Evolutionary conservation across 2,888 invertebrate genomes (phyloP), one percentile per base, ranked within the genome.

Genomic region (Orchestes rusci): DNA sequence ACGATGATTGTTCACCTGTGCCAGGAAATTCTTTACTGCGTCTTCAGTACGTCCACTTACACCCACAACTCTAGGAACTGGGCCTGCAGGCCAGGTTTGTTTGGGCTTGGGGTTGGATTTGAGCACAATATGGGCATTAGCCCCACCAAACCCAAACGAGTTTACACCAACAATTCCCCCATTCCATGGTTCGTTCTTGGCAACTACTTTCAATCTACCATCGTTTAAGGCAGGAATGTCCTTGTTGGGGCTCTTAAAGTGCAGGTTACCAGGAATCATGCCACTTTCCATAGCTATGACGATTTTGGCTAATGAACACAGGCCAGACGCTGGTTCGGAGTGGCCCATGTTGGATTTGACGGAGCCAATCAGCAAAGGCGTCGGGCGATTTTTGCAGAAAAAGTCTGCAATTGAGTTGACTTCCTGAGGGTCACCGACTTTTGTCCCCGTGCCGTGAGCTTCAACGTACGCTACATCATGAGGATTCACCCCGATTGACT

Each of bases 321-420:
- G 73, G 17, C 93, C 94, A 32, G 90, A 89, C 1, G 87, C 87
- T 1, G 95, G 91, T 70, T 99, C 97, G 3, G 95, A 84, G 67
- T 99, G 97, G 1, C 97, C 97, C 93, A 97, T 95, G 71, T 97
- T 99, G 16, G 94, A 94, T 68, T 99, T 99, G 0, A 96, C 90
- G 0, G 96, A 95, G 13, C 97, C 97, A 59, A 99, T 81, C 31
- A 95, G 70, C 33, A 99, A 74, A 4, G 96, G 93, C 19, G 70
- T 70, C 46, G 75, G 73, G 34, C 93, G 79, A 51, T 81, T 82
- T 64, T 83, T 80, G 70, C 93, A 94, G 72, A 94, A 93, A 48
- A 91, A 76, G 52, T 92, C 89, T 0, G 88, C 85, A 55, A 99
- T 92, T 0, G 94, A 86, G 67, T 95, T 94, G 2, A 94, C 83